Conservation (phyloP, 2,797 vertebrate genomes). For the Mustela erminea region DNA sequence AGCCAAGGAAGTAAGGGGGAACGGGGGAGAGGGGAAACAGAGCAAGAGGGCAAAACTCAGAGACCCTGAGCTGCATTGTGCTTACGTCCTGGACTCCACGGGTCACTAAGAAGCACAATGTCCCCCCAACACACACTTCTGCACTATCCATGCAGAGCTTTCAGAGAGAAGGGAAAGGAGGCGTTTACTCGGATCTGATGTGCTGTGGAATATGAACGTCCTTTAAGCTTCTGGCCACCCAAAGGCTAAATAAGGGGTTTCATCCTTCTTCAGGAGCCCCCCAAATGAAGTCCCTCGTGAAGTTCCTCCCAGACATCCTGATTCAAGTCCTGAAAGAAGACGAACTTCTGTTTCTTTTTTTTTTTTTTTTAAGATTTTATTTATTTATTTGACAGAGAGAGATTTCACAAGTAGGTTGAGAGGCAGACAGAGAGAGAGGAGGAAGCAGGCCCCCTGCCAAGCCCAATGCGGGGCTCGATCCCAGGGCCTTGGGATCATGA, state of each 20-base stretch:
- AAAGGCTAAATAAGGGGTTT: background rate
- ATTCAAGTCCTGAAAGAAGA: background rate
- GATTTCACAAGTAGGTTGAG: too few relatives aligned
- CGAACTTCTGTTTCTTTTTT: too few relatives aligned
- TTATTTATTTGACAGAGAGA: too few relatives aligned
- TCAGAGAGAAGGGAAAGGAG: background rate
- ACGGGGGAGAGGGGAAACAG: background rate
- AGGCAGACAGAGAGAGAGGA: too few relatives aligned
- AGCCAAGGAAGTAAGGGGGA: background rate
- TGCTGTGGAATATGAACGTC: background rate
- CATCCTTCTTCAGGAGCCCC: background rate
- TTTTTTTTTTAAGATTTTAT: too few relatives aligned
- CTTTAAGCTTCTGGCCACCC: background rate
- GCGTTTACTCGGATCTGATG: background rate
- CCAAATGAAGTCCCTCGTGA: background rate
- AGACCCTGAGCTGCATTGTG: background rate
- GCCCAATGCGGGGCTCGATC: too few relatives aligned
- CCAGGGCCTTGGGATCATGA: too few relatives aligned
- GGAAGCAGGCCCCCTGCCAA: too few relatives aligned
- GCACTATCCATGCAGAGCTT: background rate
- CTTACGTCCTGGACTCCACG: background rate
- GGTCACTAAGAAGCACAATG: accelerated
- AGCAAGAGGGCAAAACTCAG: background rate
- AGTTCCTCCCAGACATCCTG: background rate
- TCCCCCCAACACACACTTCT: background rate